Conservation (phyloP, 2,888 invertebrate species). For the Asteroscopus sphinx region DNA sequence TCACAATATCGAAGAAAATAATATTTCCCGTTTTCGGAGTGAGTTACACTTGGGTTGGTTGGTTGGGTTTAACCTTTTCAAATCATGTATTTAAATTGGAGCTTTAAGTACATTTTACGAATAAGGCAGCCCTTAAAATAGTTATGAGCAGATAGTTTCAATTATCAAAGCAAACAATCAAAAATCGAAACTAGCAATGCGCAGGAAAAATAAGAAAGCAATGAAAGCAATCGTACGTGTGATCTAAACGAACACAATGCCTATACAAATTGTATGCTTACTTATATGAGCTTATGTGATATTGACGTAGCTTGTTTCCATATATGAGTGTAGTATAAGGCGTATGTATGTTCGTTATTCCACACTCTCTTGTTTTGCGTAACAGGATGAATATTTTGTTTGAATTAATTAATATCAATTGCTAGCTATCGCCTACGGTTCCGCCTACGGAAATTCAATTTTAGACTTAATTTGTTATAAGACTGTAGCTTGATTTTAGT, state of each 20-base stretch:
- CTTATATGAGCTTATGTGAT: constrained; percentile 65
- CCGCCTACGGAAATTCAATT: constrained; percentile 23
- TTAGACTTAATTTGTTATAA: constrained; percentile 11
- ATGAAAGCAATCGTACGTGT: constrained; percentile 77
- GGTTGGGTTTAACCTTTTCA: not conserved
- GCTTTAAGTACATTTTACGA: not conserved
- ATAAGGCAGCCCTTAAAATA: constrained; percentile 6
- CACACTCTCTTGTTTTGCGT: constrained; percentile 69
- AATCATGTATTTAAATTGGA: constrained; percentile 2
- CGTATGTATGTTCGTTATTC: constrained; percentile 67
- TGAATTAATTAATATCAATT: constrained; percentile 65
- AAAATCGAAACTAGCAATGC: constrained; percentile 57
- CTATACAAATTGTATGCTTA: constrained; percentile 69
- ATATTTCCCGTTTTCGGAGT: constrained; percentile 20
- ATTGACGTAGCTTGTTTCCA: constrained; percentile 80
- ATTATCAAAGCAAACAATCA: constrained; percentile 53
- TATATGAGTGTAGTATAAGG: constrained; percentile 56
- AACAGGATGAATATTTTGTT: constrained; percentile 69
- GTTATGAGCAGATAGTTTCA: constrained; percentile 6
- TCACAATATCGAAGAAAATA: constrained; percentile 6
- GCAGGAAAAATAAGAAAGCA: constrained; percentile 67
- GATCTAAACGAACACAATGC: constrained; percentile 78
- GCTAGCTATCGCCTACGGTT: constrained; percentile 31
- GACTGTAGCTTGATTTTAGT: constrained; percentile 5
- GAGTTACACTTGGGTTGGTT: too few species aligned